Base-by-base conservation (phyloP, 92 coral and sea anemone genomes). In the Nematostella vectensis region DNA sequence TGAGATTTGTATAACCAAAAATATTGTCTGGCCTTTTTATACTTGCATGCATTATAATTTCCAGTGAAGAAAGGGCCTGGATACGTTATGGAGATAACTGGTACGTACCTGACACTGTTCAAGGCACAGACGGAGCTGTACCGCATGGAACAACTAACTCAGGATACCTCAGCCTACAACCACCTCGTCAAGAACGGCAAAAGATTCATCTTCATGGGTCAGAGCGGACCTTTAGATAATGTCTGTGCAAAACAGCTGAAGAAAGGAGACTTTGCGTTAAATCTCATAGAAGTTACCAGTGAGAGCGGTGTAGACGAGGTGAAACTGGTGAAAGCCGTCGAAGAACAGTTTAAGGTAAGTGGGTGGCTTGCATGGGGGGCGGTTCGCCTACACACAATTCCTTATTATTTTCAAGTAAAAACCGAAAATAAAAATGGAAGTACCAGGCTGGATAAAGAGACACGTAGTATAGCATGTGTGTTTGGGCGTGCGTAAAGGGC, bases 221-320 rank as follows among this genome's bases (percentile, higher is more conserved):
- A 83, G 40, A 60, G 23, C 1, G 58, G 65, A 10, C 53, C 47
- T 29, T 29, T 27, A 12, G 78, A 78, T 47, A 20, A 3, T 0
- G 81, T 78, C 11, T 48, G 27, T 23, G 75, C 61, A 27, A 82
- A 82, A 44, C 15, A 0, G 10, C 47, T 82, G 20, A 53, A 53
- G 20, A 54, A 59, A 48, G 79, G 83, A 0, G 88, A 82, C 68
- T 82, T 42, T 45, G 84, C 89, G 8, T 63, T 82, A 4, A 82
- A 82, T 53, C 20, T 66, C 1, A 31, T 2, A n/a, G n/a, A n/a
- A n/a, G n/a, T n/a, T 4, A 23, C n/a, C n/a, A n/a, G n/a, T n/a
- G n/a, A n/a, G n/a, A n/a, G n/a, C n/a, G n/a, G n/a, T n/a, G n/a
- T n/a, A n/a, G n/a, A n/a, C n/a, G n/a, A n/a, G n/a, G n/a, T n/a